phyloP scores from a whole-genome alignment of 2,797 vertebrate genomes.

The Chelon labrosus region DNA sequence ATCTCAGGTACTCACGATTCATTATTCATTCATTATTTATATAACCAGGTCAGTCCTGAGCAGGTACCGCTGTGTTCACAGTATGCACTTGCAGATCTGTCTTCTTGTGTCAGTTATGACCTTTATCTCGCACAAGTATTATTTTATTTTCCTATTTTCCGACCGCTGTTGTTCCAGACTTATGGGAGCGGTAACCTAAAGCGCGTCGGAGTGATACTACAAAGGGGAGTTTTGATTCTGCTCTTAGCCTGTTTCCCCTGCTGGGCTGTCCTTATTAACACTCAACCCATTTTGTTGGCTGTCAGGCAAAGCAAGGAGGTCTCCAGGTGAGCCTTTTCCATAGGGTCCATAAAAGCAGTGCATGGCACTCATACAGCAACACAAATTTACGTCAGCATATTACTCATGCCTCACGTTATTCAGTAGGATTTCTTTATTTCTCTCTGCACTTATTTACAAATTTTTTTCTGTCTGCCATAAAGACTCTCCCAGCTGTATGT shows the following conservation, averaged over 20 bases:
- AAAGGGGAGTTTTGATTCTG: slow-evolving; percentile 87
- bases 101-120: slow-evolving; percentile 5
- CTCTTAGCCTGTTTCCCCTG: slow-evolving; percentile 92
- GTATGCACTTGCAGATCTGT: slow-evolving; percentile 22
- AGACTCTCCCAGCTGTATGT: slow-evolving; percentile 92
- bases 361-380: slow-evolving; percentile 3
- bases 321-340: slow-evolving; percentile 82
- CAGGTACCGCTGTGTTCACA: slow-evolving; percentile 8
- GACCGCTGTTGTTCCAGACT: slow-evolving; percentile 77
- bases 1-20: slow-evolving; percentile 84
- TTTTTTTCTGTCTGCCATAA: slow-evolving; percentile 55
- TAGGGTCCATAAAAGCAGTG: background rate
- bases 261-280: slow-evolving; percentile 92
- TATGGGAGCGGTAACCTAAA: slow-evolving; percentile 91
- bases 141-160: slow-evolving; percentile 9
- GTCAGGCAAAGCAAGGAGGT: slow-evolving; percentile 85
- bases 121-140: slow-evolving; percentile 1
- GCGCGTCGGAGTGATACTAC: slow-evolving; percentile 89
- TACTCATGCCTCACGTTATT: slow-evolving; percentile 14
- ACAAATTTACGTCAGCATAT: slow-evolving; percentile 9
- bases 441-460: slow-evolving; percentile 8
- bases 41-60: slow-evolving; percentile 6
- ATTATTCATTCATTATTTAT: slow-evolving; percentile 11
- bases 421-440: slow-evolving; percentile 4
- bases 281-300: slow-evolving; percentile 85